phyloP scores from a whole-genome alignment of 1,140 invertebrate species.

The Cardiocondyla obscurior region DNA sequence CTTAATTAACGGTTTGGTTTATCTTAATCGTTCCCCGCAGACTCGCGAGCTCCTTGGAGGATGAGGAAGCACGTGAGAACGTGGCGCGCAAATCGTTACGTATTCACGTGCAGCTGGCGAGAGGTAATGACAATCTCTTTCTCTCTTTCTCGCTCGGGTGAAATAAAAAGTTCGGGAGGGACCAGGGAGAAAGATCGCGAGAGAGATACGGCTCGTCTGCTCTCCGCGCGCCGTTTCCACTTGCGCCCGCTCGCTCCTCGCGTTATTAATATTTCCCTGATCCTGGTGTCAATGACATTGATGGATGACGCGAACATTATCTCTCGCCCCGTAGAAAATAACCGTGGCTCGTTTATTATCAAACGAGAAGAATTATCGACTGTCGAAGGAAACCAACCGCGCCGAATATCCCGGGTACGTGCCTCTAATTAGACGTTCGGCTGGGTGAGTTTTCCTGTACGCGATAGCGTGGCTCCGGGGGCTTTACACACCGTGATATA shows the following conservation, averaged over 20 bases:
- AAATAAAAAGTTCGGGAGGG: constrained; percentile 40
- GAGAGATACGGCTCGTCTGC: neutral
- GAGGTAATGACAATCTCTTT: constrained; percentile 16
- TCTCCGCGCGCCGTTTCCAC: neutral
- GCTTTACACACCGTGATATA: neutral
- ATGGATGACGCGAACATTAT: constrained; percentile 33
- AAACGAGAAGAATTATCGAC: constrained; percentile 43
- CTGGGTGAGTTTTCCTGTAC: neutral
- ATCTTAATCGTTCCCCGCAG: constrained; percentile 55
- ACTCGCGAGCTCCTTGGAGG: constrained; percentile 16
- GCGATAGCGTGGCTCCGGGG: neutral
- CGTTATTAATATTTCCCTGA: constrained; percentile 47
- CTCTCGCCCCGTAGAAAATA: constrained; percentile 7
- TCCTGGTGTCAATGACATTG: constrained; percentile 52
- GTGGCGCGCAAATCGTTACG: constrained; percentile 44
- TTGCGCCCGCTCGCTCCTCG: neutral
- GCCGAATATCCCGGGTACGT: neutral
- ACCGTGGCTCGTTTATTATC: constrained; percentile 30
- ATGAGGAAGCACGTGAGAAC: constrained; percentile 40
- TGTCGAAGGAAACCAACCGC: constrained; percentile 15
- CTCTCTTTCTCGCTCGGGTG: neutral
- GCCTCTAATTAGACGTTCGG: constrained; percentile 29
- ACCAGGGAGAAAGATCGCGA: constrained; percentile 21
- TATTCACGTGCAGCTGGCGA: constrained; percentile 59
- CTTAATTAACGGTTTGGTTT: constrained; percentile 66